phyloP scores from a whole-genome alignment of 2,113 vertebrate species.

The Cygnus atratus region DNA sequence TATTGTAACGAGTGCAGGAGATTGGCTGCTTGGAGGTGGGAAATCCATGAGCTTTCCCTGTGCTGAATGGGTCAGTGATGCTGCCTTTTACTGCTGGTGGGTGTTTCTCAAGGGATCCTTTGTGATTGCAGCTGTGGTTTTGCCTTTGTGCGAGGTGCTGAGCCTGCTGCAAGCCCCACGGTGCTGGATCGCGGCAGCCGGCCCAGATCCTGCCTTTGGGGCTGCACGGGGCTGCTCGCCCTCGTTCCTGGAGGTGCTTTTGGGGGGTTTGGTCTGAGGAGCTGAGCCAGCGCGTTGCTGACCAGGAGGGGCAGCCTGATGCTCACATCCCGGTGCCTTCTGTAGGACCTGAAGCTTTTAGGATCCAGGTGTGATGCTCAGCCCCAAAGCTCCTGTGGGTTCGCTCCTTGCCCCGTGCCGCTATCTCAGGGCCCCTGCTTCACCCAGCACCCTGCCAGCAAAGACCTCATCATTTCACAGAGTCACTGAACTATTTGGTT shows the following conservation, averaged over 20 bases:
- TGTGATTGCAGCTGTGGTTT: neutral
- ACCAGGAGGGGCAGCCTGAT: neutral
- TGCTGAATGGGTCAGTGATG: neutral
- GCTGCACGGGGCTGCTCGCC: rapidly evolving
- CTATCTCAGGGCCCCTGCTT: neutral
- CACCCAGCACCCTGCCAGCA: neutral
- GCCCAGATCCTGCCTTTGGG: rapidly evolving
- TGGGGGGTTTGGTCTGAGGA: neutral
- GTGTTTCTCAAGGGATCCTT: neutral
- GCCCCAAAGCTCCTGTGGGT: rapidly evolving
- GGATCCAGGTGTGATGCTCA: neutral
- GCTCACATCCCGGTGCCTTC: neutral
- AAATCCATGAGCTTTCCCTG: rapidly evolving
- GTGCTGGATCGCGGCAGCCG: neutral
- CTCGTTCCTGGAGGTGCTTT: neutral
- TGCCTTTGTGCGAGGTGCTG: rapidly evolving
- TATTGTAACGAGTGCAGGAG: rapidly evolving
- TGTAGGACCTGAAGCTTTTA: neutral
- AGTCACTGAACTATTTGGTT: neutral
- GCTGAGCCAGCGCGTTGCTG: neutral
- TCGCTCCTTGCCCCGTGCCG: rapidly evolving
- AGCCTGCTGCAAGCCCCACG: rapidly evolving
- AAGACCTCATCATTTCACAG: neutral
- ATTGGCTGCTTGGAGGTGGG: neutral
- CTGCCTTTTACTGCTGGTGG: neutral